Conservation (phyloP, 2,888 invertebrate genomes). For the Dryadula phaetusa region DNA sequence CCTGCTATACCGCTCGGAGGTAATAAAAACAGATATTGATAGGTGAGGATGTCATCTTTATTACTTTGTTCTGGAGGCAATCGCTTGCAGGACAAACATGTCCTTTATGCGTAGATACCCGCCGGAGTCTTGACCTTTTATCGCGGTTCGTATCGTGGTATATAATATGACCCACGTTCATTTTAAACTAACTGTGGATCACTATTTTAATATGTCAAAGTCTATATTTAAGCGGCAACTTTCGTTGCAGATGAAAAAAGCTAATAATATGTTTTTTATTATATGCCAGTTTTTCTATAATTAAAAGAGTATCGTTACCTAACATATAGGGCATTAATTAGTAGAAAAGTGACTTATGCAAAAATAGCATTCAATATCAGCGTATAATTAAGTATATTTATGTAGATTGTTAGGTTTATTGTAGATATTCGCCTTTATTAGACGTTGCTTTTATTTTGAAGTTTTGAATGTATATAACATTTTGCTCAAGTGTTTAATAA, state of each 20-base stretch:
- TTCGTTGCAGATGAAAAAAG: too few species aligned
- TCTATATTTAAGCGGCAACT: not conserved
- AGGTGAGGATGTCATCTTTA: constrained; percentile 51
- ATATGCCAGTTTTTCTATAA: too few species aligned
- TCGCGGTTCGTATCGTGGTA: constrained; percentile 58
- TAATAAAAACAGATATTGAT: constrained; percentile 46
- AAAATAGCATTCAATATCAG: too few species aligned
- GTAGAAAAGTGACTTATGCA: too few species aligned
- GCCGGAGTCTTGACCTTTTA: constrained; percentile 74
- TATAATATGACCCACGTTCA: constrained; percentile 54
- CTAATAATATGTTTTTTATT: too few species aligned
- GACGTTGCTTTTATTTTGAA: too few species aligned
- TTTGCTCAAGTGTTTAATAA: too few species aligned
- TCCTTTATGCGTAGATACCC: constrained; percentile 69
- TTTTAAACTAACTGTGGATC: constrained; percentile 26
- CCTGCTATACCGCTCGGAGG: not conserved
- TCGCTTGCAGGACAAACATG: constrained; percentile 60
- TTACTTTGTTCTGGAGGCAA: constrained; percentile 52
- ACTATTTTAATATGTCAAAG: constrained; percentile 14
- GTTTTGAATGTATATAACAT: too few species aligned
- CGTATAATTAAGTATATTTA: too few species aligned
- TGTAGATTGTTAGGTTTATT: too few species aligned
- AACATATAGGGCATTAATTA: too few species aligned
- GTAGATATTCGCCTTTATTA: too few species aligned
- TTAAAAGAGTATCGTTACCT: not conserved